These are phyloP conservation scores for Ricordea florida DNA, from an alignment of 92 coral and sea anemone species.

Conservation along the genomic window DNA sequence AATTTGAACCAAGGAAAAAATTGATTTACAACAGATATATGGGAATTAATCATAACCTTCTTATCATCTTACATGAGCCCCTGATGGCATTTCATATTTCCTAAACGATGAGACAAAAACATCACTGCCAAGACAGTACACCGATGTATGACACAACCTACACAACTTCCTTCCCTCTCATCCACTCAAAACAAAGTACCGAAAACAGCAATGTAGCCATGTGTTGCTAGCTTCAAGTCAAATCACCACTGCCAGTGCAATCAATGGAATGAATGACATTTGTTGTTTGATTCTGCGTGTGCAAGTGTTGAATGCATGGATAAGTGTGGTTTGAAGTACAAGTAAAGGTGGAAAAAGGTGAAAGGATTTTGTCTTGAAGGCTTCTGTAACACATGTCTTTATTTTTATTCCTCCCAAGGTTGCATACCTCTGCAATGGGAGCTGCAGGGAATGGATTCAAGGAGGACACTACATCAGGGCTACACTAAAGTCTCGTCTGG, in stretches of 20 bases:
- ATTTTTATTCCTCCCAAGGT: conserved; percentile 67
- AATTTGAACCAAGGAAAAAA: too few relatives aligned
- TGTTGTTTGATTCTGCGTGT: conserved; percentile 26
- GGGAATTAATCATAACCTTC: too few relatives aligned
- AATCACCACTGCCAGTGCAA: background rate
- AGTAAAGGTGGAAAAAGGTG: background rate
- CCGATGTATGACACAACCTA: too few relatives aligned
- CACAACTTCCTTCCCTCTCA: too few relatives aligned
- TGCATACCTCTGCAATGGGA: conserved; percentile 62
- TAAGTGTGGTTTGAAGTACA: background rate
- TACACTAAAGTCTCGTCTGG: background rate
- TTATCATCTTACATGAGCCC: too few relatives aligned
- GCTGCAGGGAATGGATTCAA: conserved; percentile 73
- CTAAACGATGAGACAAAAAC: too few relatives aligned
- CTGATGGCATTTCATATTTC: too few relatives aligned
- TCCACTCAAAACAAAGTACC: too few relatives aligned
- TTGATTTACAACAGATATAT: too few relatives aligned
- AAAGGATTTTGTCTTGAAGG: conserved; percentile 9
- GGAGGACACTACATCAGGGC: too few relatives aligned
- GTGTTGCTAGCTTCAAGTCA: conserved; percentile 8
- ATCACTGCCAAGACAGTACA: too few relatives aligned
- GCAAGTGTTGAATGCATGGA: background rate
- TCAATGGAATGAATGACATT: conserved; percentile 7
- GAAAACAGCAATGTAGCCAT: conserved; percentile 34
- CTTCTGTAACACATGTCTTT: conserved; percentile 17